Percentiles rank a stretch among this genome's conserved stretches.
Evolutionary conservation across 2,888 invertebrate species (phyloP).

Genomic region (Punctoribates punctum): DNA sequence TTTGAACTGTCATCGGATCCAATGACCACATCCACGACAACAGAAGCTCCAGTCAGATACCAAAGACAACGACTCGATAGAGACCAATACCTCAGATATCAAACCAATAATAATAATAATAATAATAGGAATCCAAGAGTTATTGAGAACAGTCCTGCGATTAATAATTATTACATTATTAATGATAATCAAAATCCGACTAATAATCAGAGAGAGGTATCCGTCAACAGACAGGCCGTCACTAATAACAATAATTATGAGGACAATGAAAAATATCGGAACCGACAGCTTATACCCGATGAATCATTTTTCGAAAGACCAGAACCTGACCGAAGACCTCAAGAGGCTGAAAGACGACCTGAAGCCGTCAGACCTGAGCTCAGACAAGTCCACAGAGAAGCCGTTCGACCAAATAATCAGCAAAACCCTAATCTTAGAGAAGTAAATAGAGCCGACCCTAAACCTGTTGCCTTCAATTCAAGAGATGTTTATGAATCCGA

Average conservation of each 20-base stretch:
- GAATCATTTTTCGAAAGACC: not conserved
- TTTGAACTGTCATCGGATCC: not conserved
- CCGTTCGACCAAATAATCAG: not conserved
- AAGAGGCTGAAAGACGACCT: not conserved
- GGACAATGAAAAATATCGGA: not conserved
- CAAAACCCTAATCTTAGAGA: not conserved
- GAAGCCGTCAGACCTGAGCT: not conserved
- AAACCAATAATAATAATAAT: not conserved
- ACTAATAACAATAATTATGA: not conserved
- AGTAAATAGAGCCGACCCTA: constrained; percentile 3
- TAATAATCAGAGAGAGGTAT: not conserved
- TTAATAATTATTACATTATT: not conserved
- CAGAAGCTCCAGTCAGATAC: not conserved
- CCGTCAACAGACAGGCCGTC: not conserved
- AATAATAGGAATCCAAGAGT: not conserved
- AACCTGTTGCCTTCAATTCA: not conserved
- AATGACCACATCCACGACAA: not conserved
- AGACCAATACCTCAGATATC: not conserved
- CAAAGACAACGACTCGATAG: not conserved
- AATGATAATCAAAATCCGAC: not conserved
- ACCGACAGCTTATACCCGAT: constrained; percentile 28
- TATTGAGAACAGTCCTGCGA: not conserved
- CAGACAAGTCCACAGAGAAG: constrained; percentile 8
- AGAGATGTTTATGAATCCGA: constrained; percentile 2
- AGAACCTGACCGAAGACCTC: not conserved